Base-by-base conservation (phyloP, 2,113 vertebrate genomes). In the Spea multiplicata region DNA sequence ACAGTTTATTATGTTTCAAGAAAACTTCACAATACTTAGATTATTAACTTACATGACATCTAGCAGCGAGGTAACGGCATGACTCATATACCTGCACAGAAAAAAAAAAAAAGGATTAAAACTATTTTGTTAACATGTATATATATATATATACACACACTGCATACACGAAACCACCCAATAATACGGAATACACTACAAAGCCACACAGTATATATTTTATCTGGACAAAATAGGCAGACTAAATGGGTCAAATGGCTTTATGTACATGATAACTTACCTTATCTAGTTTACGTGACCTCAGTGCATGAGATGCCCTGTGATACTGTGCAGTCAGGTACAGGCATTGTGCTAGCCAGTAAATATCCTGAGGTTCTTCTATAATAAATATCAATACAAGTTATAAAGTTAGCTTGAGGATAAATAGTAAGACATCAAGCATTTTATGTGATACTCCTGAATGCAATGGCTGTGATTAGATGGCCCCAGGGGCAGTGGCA, bases 341-440 rank as follows among this genome's bases (percentile, higher is more conserved):
- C 88, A 98, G 96, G 85, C 97, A 99, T 73, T 99, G 97, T 76
- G 97, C 96, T 81, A 99, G 85, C 97, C 97, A 98, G 83, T 99
- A 99, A 82, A 99, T 93, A 79, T 99, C 97, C 80, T 96, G 96
- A 49, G 97, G 96, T 1, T 99, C 97, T 88, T 99, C 97, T 97
- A 10, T 1, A 88, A 48, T 85, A 76, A 85, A 13, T 30, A 30
- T 1, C 30, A 30, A 30, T 30, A 30, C 30, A 30, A 30, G 30
- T 30, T 30, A 30, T 30, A 30, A 30, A 30, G 30, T 30, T 30
- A 30, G 30, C 30, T 30, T 30, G 30, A 30, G 30, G 30, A 30
- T 30, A 30, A 30, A 30, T 30, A 30, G 30, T 30, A 30, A 30
- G 30, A 30, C 30, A 30, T 30, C 30, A 30, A 30, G 30, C 30